Conservation (phyloP, 2,888 invertebrate species). For the Drosophila kuntzei region DNA sequence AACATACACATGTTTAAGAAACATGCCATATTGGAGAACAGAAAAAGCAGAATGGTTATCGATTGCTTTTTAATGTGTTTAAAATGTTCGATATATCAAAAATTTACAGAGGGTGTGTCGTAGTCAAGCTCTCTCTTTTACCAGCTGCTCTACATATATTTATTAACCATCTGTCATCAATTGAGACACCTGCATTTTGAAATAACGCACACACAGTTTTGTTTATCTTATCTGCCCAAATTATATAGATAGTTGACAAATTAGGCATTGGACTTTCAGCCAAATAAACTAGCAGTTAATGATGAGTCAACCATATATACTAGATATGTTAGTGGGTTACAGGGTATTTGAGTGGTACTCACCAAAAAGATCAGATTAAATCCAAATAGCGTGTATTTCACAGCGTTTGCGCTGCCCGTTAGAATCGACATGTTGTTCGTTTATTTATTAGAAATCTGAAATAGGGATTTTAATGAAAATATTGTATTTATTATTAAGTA, state of each 20-base stretch:
- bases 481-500: background rate
- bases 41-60: too few relatives aligned
- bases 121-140: background rate
- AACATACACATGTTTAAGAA: too few relatives aligned
- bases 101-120: background rate
- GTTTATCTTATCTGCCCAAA: slow-evolving; percentile 28
- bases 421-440: slow-evolving; percentile 79
- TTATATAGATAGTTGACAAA: slow-evolving; percentile 11
- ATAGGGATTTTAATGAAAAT: background rate
- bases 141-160: background rate
- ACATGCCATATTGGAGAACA: too few relatives aligned
- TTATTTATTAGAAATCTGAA: slow-evolving; percentile 32
- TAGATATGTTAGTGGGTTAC: background rate
- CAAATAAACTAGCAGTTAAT: background rate
- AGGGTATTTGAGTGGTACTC: slow-evolving; percentile 83
- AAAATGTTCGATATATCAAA: background rate
- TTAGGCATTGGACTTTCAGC: slow-evolving; percentile 13
- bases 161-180: background rate
- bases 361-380: slow-evolving; percentile 92
- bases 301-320: slow-evolving; percentile 40
- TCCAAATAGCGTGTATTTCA: slow-evolving; percentile 90
- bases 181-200: background rate
- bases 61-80: too few relatives aligned
- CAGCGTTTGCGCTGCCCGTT: slow-evolving; percentile 87
- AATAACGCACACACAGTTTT: background rate